A percentile compares a stretch with the other conserved stretches of the same genome.
These are phyloP conservation scores for Crotalus helleri DNA, from an alignment of 2,113 vertebrate species.

Conservation along the genomic window DNA sequence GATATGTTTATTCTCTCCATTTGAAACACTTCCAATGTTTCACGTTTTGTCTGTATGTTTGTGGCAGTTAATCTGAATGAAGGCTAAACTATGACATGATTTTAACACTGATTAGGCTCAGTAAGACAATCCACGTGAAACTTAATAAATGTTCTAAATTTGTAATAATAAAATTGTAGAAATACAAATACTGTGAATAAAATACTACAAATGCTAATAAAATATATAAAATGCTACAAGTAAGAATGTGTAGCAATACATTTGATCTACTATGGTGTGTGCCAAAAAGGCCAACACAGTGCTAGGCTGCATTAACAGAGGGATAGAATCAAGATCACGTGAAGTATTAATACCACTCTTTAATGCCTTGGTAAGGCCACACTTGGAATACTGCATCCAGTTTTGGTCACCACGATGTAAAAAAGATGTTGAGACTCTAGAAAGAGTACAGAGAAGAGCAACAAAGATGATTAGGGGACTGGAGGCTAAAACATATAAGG, in stretches of 20 bases:
- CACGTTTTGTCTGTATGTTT: neutral
- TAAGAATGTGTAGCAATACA: neutral
- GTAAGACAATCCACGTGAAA: neutral
- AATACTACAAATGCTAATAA: neutral
- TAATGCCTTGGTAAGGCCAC: no score
- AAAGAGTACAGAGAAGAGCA: no score
- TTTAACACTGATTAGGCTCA: neutral
- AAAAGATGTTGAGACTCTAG: no score
- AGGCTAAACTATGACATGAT: neutral
- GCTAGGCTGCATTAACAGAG: no score
- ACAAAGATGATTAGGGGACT: no score
- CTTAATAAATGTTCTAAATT: neutral
- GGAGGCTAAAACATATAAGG: no score
- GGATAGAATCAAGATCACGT: no score
- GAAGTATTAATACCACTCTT: no score
- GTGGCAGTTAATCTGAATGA: neutral
- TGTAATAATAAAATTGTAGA: neutral
- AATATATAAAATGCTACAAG: neutral
- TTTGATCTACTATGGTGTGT: neutral
- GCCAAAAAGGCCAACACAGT: no score
- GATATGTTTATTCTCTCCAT: neutral
- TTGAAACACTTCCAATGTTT: neutral
- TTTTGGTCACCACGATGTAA: no score
- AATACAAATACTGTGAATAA: neutral
- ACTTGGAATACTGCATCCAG: no score